Evolutionary conservation across 64 coral and sea anemone genomes (phyloP), one percentile per base, ranked within the genome.

Genomic region (Anthopleura sola): DNA sequence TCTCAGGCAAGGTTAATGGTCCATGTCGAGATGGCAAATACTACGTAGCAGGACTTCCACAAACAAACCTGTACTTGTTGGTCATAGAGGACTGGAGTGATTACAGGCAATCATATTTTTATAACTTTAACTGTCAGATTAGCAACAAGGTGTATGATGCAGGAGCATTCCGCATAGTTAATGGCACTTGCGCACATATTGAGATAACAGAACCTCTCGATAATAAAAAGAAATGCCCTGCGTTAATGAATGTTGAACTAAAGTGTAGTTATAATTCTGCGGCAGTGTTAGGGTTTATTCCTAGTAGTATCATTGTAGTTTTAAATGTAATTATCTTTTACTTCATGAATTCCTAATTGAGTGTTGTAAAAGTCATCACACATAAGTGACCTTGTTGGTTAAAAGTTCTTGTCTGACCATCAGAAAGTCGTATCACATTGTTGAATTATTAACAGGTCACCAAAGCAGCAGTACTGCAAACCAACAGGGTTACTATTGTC

Each of bases 111-210:
- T 99, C 97, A 0, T 92, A 88, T 47, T 99, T 99, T 32, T 99
- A 95, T 82, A 99, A 99, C 87, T 95, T 99, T 69, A 99, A 99
- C 81, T 99, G 97, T 48, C 97, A 90, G 54, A 99, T 99, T 28
- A 99, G 84, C 38, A 99, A 99, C 49, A 82, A 86, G 18, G 90
- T 99, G 7, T 99, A 87, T 46, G 97, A 99, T 78, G 93, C 97
- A 24, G 97, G 97, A 36, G 97, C 97, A 33, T 99, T 94, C 54
- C 89, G 97, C 31, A 99, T 99, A 29, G 97, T 99, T 16, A 99
- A 99, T 78, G 97, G 97, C 34, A 99, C 97, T 24, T 99, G 97
- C 57, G 85, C 90, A 36, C 97, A 99, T 19, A 99, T 99, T 68
- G 97, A 99, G 24, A 92, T 87, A 6, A 60, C 90, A 82, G 88